These are phyloP conservation scores for Oscheius sp. DNA, from an alignment of 2,888 invertebrate genomes.

Conservation along the genomic window DNA sequence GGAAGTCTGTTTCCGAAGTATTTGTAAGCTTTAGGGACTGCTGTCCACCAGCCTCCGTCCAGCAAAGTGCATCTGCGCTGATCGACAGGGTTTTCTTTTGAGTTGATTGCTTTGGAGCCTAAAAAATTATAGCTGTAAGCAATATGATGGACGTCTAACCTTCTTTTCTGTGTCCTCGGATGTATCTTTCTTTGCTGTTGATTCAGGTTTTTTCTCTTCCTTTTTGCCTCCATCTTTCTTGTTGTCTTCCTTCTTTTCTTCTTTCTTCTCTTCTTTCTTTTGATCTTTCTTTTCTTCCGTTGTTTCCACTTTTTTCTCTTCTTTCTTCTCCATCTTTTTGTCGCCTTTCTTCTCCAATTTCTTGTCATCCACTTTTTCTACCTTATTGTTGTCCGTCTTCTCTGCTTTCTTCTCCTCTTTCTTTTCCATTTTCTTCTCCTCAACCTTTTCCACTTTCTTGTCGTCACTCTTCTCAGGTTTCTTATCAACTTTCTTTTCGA, in stretches of 20 bases:
- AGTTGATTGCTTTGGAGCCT: too few relatives aligned
- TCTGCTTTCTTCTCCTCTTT: too few relatives aligned
- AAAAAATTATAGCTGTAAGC: too few relatives aligned
- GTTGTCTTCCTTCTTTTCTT: neutral
- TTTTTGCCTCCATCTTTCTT: neutral
- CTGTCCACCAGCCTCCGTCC: conserved; percentile 11
- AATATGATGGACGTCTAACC: too few relatives aligned
- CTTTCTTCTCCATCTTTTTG: too few relatives aligned
- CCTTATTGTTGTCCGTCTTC: neutral
- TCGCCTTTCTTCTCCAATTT: too few relatives aligned
- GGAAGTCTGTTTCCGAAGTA: neutral
- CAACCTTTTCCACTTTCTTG: too few relatives aligned
- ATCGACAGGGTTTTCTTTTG: too few relatives aligned
- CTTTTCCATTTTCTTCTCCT: too few relatives aligned
- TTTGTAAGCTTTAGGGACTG: neutral
- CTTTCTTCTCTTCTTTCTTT: neutral
- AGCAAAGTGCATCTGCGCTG: neutral
- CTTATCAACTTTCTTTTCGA: neutral
- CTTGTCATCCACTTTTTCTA: neutral
- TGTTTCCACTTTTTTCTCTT: too few relatives aligned
- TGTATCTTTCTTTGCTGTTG: neutral
- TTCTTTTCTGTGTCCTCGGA: too few relatives aligned
- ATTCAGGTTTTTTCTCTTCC: neutral
- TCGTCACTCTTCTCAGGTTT: neutral
- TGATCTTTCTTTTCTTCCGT: neutral